Evolutionary conservation across 2,888 invertebrate genomes (phyloP).

Genomic region (Taenaris catops): DNA sequence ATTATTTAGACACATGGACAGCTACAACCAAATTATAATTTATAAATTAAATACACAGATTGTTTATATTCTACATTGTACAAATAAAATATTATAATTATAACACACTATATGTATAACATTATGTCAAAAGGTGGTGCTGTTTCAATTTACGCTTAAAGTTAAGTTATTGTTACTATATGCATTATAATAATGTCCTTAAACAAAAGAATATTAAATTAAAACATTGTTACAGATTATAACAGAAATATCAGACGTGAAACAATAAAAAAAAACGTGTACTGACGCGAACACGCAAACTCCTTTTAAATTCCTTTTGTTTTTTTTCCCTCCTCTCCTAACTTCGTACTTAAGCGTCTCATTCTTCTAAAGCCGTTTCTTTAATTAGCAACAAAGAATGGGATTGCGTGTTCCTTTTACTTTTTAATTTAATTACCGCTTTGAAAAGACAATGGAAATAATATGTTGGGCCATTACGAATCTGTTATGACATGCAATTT

Average conservation of each 20-base stretch:
- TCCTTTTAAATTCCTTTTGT: conserved; percentile 50
- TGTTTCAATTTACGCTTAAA: too few relatives aligned
- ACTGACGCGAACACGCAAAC: conserved; percentile 64
- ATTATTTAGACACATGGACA: too few relatives aligned
- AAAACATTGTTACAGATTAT: conserved; percentile 3
- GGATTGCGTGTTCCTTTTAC: conserved; percentile 71
- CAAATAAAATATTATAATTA: too few relatives aligned
- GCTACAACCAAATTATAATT: too few relatives aligned
- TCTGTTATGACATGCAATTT: conserved; percentile 57
- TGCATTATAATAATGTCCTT: too few relatives aligned
- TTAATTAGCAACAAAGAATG: conserved; percentile 74
- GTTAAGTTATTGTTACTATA: too few relatives aligned
- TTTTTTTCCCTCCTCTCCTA: conserved; percentile 60
- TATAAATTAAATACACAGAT: too few relatives aligned
- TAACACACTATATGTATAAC: too few relatives aligned
- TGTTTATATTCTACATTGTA: too few relatives aligned
- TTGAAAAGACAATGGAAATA: conserved; percentile 62
- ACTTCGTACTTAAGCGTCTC: conserved; percentile 74
- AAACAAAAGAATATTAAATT: neutral
- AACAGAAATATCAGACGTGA: conserved; percentile 3
- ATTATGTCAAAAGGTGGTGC: too few relatives aligned
- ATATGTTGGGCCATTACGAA: conserved; percentile 57
- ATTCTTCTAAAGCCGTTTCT: conserved; percentile 65
- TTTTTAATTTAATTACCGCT: conserved; percentile 71
- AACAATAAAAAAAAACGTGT: conserved; percentile 32